Percentiles rank a stretch among this genome's conserved stretches.
phyloP scores from a whole-genome alignment of 2,113 vertebrate genomes.

The Ia io region DNA sequence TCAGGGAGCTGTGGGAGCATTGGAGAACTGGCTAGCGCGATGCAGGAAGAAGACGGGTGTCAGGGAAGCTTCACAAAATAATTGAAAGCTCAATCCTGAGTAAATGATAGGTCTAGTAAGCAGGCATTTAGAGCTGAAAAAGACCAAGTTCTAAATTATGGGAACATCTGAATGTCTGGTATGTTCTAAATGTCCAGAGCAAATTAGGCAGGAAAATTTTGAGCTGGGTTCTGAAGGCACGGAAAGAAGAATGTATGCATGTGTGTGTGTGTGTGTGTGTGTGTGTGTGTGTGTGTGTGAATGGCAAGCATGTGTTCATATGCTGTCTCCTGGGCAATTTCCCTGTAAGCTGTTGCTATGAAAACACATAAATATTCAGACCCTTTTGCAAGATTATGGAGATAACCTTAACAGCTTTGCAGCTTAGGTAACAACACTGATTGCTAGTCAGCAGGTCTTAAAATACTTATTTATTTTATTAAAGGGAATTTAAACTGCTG shows the following conservation, averaged over 20 bases:
- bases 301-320: neutral
- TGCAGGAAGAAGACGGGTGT: neutral
- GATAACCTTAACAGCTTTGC: neutral
- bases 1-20: neutral
- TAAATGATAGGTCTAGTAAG: neutral
- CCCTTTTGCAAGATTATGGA: neutral
- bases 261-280: neutral
- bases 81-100: neutral
- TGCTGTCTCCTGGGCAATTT: neutral
- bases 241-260: neutral
- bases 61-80: neutral
- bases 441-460: slow-evolving; percentile 15
- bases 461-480: slow-evolving; percentile 19
- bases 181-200: neutral
- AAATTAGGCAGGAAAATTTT: neutral
- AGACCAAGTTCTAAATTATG: neutral
- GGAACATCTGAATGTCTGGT: neutral
- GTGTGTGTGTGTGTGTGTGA: neutral
- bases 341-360: neutral
- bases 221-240: neutral
- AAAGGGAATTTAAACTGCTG: slow-evolving; percentile 33
- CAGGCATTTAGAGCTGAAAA: neutral
- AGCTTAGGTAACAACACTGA: neutral
- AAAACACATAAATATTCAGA: neutral
- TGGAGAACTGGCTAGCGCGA: neutral